Evolutionary conservation across 2,888 invertebrate species (phyloP).

Genomic region (Panzeria rudis): DNA sequence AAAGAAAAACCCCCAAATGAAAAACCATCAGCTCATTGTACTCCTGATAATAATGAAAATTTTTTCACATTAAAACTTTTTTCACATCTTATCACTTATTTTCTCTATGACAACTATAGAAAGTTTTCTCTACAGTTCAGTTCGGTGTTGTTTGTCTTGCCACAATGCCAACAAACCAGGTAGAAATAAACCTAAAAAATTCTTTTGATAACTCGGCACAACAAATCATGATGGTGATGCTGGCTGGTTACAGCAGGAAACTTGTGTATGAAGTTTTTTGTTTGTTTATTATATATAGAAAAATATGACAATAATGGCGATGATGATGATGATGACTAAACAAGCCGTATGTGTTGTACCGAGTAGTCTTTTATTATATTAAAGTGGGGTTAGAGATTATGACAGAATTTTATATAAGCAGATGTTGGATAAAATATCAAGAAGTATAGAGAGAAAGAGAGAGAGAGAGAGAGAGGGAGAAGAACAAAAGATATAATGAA

Average conservation of each 20-base stretch:
- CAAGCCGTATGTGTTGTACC: neutral
- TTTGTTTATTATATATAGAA: neutral
- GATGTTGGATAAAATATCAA: neutral
- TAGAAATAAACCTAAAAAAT: conserved; percentile 10
- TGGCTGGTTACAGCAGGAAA: conserved; percentile 28
- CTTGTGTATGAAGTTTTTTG: neutral
- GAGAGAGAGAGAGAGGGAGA: too few relatives aligned
- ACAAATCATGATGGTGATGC: conserved; percentile 38
- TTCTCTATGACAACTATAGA: neutral
- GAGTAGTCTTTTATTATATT: neutral
- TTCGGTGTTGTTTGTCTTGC: conserved; percentile 7
- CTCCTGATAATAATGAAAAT: conserved; percentile 55
- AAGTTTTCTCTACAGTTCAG: conserved; percentile 1
- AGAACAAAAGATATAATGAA: conserved; percentile 3
- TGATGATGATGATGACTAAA: conserved; percentile 15
- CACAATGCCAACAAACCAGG: conserved; percentile 25
- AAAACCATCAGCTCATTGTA: conserved; percentile 28
- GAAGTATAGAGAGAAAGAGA: neutral
- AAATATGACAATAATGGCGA: conserved; percentile 12
- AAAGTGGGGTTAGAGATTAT: neutral
- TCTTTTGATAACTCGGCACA: conserved; percentile 21
- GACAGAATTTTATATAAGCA: neutral
- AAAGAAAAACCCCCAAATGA: neutral
- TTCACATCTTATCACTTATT: neutral
- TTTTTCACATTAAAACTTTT: conserved; percentile 34